Percentiles rank a stretch among this genome's conserved stretches.
Evolutionary conservation across 2,797 vertebrate species (phyloP).

Genomic region (Pipistrellus nathusii): DNA sequence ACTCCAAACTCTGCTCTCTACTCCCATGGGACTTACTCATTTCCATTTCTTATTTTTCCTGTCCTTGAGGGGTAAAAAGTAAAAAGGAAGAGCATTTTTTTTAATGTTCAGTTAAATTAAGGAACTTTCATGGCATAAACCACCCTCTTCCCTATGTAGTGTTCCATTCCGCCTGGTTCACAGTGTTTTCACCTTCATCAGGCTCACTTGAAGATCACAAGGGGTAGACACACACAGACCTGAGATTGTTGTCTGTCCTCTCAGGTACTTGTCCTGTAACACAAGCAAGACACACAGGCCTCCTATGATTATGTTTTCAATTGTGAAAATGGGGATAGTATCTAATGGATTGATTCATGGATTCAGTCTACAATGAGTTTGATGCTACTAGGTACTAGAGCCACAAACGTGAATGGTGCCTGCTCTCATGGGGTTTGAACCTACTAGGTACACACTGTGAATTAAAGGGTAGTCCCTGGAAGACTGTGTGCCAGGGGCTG

Average conservation of each 20-base stretch:
- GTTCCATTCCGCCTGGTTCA: neutral
- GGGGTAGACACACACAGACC: neutral
- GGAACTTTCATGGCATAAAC: neutral
- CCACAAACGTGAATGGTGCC: neutral
- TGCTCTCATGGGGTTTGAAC: neutral
- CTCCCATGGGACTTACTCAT: neutral
- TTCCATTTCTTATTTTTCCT: conserved; percentile 29
- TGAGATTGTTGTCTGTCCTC: neutral
- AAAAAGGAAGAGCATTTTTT: neutral
- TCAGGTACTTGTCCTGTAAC: neutral
- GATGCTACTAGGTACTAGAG: neutral
- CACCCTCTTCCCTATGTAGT: neutral
- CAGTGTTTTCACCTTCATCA: neutral
- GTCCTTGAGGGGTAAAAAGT: neutral
- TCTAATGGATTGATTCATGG: neutral
- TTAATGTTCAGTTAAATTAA: neutral
- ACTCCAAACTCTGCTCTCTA: neutral
- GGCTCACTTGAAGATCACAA: neutral
- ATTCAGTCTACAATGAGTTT: conserved; percentile 14
- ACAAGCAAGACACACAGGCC: neutral
- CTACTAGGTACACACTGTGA: neutral
- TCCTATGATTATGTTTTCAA: neutral
- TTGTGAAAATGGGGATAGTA: neutral
- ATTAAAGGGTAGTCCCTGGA: neutral
- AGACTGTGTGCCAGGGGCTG: neutral